Base-by-base conservation (phyloP, 2,888 invertebrate species). In the Synanthedon vespiformis region DNA sequence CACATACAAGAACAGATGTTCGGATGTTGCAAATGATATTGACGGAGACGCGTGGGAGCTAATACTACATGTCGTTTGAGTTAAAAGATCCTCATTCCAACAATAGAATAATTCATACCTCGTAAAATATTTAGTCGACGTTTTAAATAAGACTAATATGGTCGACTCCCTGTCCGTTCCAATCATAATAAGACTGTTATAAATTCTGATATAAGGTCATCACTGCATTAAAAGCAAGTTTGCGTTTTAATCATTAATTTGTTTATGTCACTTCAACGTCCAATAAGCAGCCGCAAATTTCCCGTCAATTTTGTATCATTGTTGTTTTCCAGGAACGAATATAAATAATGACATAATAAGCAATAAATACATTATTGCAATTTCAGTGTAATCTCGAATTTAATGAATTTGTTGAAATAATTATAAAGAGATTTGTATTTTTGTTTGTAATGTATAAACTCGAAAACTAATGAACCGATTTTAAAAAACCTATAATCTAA, bases 1-100 rank as follows among this genome's bases (percentile, higher is more conserved):
- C 22, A 22, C 10, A 16, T 48, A 44, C 44, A 52, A 52, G 62
- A 66, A 64, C 75, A 74, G 72, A 68, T 77, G 76, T 68, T 64
- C 58, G 58, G 59, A 60, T 54, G 58, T 59, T 65, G 61, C 57
- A 51, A 54, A 52, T 49, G 48, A 53, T 40, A 48, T 55, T 56
- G 57, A 55, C 48, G 12, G 57, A 59, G 59, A 58, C 55, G 67
- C 61, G 68, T 67, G 67, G 70, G 70, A 69, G 63, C 59, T 51
- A 55, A 44, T 10, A 34, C 54, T 59, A 57, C 57, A 52, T 68
- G 64, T 64, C 68, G 65, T 66, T 67, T 67, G 63, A 66, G 65
- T 61, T 71, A 65, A 68, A 65, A 71, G 67, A 68, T 67, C 18
- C 48, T 16, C 10, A 14, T 63, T 60, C 58, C 57, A 60, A 62